Conservation (phyloP, 2,113 vertebrate genomes). For the Pristiophorus japonicus region DNA sequence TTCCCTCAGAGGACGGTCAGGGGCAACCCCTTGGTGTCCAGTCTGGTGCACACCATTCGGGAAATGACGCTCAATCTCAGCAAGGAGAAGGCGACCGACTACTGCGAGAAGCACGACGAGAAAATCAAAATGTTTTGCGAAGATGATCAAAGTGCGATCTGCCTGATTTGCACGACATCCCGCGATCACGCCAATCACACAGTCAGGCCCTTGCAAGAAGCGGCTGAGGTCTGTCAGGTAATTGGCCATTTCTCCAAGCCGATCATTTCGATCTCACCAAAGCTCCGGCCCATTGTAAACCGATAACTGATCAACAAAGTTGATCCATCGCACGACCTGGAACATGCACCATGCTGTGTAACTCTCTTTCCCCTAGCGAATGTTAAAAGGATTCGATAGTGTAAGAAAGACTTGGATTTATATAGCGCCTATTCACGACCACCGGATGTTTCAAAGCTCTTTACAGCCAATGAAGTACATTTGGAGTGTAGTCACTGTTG, state of each 20-base stretch:
- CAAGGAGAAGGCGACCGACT: not conserved
- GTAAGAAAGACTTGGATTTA: too few relatives aligned
- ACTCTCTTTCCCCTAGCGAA: too few relatives aligned
- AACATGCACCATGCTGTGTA: too few relatives aligned
- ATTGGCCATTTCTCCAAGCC: too few relatives aligned
- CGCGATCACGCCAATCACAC: conserved; percentile 57
- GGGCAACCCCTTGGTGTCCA: conserved; percentile 72
- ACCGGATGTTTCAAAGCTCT: too few relatives aligned
- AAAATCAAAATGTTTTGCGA: conserved; percentile 73
- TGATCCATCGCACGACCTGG: too few relatives aligned
- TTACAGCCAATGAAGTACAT: too few relatives aligned
- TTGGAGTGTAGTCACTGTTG: too few relatives aligned
- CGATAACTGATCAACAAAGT: not conserved
- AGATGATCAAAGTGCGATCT: conserved; percentile 65
- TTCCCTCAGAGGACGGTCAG: conserved; percentile 47
- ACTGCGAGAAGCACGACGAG: conserved; percentile 62
- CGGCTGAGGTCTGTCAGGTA: conserved; percentile 64
- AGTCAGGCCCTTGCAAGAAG: conserved; percentile 64
- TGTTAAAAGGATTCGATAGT: too few relatives aligned
- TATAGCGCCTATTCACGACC: too few relatives aligned
- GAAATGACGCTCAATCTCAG: conserved; percentile 43
- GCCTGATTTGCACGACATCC: conserved; percentile 63
- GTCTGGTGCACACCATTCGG: conserved; percentile 61
- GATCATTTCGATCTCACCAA: too few relatives aligned
- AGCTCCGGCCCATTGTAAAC: too few relatives aligned